phyloP scores from a whole-genome alignment of 2,113 vertebrate genomes.

The Acanthisitta chloris region DNA sequence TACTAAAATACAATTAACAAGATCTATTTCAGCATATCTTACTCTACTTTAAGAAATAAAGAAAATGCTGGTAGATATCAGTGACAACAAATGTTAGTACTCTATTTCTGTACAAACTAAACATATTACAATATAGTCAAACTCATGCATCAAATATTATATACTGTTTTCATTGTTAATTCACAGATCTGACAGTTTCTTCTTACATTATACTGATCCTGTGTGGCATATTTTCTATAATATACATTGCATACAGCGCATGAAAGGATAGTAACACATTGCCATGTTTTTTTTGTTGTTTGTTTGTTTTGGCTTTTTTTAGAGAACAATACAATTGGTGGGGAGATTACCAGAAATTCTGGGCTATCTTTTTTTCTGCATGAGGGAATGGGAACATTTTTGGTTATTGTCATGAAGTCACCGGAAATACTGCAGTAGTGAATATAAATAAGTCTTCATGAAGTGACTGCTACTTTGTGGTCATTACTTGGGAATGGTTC shows the following conservation, averaged over 20 bases:
- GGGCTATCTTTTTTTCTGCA: not conserved
- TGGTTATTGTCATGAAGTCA: not conserved
- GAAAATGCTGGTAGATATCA: not conserved
- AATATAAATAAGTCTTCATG: slow-evolving; percentile 28
- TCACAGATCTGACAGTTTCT: not conserved
- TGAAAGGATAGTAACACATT: not conserved
- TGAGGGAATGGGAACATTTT: slow-evolving; percentile 4
- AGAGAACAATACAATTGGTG: not conserved
- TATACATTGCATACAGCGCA: not conserved
- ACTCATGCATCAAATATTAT: not conserved
- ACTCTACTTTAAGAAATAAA: not conserved
- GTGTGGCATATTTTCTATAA: not conserved
- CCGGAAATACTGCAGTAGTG: not conserved
- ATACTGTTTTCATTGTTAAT: not conserved
- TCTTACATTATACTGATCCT: not conserved
- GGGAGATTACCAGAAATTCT: slow-evolving; percentile 20
- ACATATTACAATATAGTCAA: not conserved
- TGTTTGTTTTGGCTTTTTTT: not conserved
- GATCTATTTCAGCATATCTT: not conserved
- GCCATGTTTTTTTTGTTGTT: not conserved
- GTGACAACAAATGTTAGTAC: not conserved
- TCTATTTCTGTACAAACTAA: not conserved
- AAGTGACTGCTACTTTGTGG: slow-evolving; percentile 10
- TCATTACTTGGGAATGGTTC: slow-evolving; percentile 36
- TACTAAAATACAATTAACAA: not conserved